Evolutionary conservation across 2,797 vertebrate species (phyloP).

Genomic region (Rachycentron canadum): DNA sequence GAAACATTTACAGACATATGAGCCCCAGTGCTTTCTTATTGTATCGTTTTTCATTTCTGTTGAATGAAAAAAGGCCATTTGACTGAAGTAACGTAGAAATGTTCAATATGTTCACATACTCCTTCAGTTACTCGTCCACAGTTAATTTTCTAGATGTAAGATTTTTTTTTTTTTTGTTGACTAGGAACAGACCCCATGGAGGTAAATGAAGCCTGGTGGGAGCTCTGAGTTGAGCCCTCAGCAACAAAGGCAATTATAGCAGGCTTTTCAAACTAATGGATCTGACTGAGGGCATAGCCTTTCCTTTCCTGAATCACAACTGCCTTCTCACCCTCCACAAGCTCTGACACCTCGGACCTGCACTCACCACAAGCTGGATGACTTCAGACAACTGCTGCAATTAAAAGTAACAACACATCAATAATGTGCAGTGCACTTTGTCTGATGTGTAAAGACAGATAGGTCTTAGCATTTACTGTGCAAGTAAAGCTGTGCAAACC

Average conservation of each 20-base stretch:
- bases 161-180: constrained; percentile 41
- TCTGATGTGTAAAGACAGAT: constrained; percentile 33
- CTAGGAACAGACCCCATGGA: constrained; percentile 57
- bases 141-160: constrained; percentile 53
- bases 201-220: constrained; percentile 73
- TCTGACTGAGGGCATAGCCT: constrained; percentile 63
- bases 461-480: constrained; percentile 48
- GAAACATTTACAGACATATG: background rate
- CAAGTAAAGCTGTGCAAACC: constrained; percentile 24
- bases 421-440: constrained; percentile 23
- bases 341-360: constrained; percentile 49
- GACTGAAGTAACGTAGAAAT: constrained; percentile 2
- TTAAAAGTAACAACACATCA: constrained; percentile 54
- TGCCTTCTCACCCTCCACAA: constrained; percentile 48
- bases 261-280: constrained; percentile 78
- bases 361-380: constrained; percentile 31
- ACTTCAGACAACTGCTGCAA: constrained; percentile 67
- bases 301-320: constrained; percentile 64
- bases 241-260: constrained; percentile 81
- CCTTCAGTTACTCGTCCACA: constrained; percentile 45
- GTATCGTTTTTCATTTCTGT: background rate
- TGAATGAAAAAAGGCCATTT: background rate
- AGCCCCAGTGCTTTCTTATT: background rate
- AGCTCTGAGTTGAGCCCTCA: constrained; percentile 72
- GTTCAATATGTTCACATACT: constrained; percentile 17